phyloP scores from a whole-genome alignment of 2,888 invertebrate genomes.

The Nomada goodeniana region DNA sequence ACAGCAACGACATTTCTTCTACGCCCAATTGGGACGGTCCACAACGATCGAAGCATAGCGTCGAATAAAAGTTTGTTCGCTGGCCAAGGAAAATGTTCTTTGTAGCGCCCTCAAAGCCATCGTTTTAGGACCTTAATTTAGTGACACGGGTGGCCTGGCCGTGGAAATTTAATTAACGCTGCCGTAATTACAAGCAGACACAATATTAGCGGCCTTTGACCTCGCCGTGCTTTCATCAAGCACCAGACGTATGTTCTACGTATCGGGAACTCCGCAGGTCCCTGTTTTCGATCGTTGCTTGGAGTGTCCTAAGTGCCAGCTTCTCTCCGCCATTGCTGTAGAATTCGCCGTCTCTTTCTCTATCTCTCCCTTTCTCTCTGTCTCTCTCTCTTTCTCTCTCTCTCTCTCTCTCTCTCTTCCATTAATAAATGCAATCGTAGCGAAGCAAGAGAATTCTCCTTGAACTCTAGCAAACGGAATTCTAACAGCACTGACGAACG shows the following conservation, averaged over 20 bases:
- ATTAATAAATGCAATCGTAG: background rate
- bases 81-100: constrained; percentile 21
- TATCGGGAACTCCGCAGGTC: background rate
- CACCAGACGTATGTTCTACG: background rate
- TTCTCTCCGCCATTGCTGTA: constrained; percentile 34
- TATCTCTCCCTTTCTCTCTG: background rate
- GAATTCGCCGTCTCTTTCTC: background rate
- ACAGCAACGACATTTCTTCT: constrained; percentile 28
- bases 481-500: background rate
- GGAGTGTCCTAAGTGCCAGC: constrained; percentile 45
- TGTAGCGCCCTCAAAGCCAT: background rate
- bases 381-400: too few species aligned
- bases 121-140: constrained; percentile 23
- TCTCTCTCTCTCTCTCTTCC: background rate
- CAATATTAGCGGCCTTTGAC: constrained; percentile 29
- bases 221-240: constrained; percentile 25
- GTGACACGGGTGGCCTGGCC: background rate
- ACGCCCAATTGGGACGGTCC: constrained; percentile 33
- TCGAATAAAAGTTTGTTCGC: background rate
- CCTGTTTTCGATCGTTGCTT: constrained; percentile 9
- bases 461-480: background rate
- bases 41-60: constrained; percentile 4
- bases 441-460: too few species aligned
- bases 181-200: constrained; percentile 43
- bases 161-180: constrained; percentile 55